Evolutionary conservation across 2,113 vertebrate genomes (phyloP).

Genomic region (Dinomys branickii): DNA sequence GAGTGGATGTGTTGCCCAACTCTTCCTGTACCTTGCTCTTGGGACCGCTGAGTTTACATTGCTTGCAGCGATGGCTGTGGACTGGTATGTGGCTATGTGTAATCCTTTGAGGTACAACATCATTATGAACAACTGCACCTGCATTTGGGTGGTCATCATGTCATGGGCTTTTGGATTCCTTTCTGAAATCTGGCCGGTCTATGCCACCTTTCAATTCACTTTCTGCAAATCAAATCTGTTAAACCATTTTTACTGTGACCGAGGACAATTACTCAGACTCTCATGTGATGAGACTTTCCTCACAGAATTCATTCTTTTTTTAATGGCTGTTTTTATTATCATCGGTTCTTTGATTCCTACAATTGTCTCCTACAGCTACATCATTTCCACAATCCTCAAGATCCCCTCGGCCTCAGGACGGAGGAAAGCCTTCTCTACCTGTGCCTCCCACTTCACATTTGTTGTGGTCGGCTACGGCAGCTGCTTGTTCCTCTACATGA

Average conservation of each 20-base stretch:
- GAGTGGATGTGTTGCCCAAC: constrained; percentile 30
- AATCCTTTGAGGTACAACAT: constrained; percentile 54
- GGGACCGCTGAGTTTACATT: constrained; percentile 74
- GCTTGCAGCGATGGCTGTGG: constrained; percentile 55
- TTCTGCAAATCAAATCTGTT: constrained; percentile 67
- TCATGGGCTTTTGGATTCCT: constrained; percentile 69
- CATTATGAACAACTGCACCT: constrained; percentile 63
- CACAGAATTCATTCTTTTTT: constrained; percentile 56
- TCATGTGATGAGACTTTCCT: constrained; percentile 62
- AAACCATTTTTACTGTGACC: constrained; percentile 72
- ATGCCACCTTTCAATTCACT: constrained; percentile 64
- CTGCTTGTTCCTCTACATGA: constrained; percentile 64
- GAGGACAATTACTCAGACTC: constrained; percentile 47
- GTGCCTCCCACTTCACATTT: constrained; percentile 69
- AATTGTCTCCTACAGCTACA: constrained; percentile 68
- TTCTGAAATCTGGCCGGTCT: constrained; percentile 68
- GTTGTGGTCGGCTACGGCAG: not conserved
- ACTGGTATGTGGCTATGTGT: constrained; percentile 58
- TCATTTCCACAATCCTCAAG: constrained; percentile 66
- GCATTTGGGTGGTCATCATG: constrained; percentile 34
- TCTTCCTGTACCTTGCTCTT: constrained; percentile 72
- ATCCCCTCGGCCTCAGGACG: constrained; percentile 20
- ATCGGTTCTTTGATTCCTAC: constrained; percentile 50
- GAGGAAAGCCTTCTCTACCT: constrained; percentile 72
- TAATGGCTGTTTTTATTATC: constrained; percentile 68